Percentiles rank a stretch among this genome's conserved stretches.
Evolutionary conservation across 2,113 vertebrate genomes (phyloP).

Genomic region (Leucoraja erinaceus): DNA sequence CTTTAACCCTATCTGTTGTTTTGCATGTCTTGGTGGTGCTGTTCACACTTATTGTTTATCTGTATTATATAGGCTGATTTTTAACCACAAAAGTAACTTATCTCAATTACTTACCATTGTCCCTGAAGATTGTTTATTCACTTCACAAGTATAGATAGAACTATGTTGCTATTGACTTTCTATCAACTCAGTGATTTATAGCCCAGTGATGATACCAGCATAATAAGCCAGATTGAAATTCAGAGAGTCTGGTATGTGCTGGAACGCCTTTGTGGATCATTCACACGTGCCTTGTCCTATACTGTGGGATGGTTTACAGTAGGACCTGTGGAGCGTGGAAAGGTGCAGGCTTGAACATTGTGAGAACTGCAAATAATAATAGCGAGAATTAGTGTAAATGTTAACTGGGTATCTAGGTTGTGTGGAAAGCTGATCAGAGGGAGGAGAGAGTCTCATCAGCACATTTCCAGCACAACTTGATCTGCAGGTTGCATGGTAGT

Average conservation of each 20-base stretch:
- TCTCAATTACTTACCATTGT: not conserved
- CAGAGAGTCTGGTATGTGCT: not conserved
- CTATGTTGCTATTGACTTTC: not conserved
- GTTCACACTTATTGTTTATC: not conserved
- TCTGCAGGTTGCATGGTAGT: no score
- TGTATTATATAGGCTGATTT: not conserved
- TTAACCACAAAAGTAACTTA: not conserved
- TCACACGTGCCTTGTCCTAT: not conserved
- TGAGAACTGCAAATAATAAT: not conserved
- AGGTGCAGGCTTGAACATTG: no score
- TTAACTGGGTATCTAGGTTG: not conserved
- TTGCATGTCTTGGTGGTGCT: not conserved
- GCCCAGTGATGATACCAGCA: slow-evolving; percentile 7
- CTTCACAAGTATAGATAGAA: not conserved
- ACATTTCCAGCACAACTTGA: not conserved
- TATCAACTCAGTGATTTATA: slow-evolving; percentile 15
- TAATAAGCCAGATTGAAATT: not conserved
- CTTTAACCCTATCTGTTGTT: not conserved
- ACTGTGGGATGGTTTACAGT: not conserved
- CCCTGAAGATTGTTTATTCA: not conserved
- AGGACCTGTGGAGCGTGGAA: not conserved
- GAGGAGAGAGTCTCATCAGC: not conserved
- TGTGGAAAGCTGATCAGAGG: not conserved
- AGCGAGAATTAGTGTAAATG: not conserved
- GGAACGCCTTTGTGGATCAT: no score